These are phyloP conservation scores for Myathropa florea DNA, from an alignment of 2,888 invertebrate genomes.

Conservation along the genomic window DNA sequence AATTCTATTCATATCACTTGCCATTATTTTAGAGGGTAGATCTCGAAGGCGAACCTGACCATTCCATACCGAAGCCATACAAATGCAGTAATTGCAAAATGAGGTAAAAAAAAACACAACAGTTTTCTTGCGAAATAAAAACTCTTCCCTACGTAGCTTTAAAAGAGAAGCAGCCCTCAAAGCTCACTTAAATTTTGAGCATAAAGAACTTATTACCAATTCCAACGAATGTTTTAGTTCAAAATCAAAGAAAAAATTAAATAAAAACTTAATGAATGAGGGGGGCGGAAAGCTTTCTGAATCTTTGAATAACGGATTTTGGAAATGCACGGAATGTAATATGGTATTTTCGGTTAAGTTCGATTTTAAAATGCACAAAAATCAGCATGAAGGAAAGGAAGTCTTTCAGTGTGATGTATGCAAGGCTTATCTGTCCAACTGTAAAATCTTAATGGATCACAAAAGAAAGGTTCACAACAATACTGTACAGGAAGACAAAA, in stretches of 20 bases:
- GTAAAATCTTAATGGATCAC: conserved; percentile 25
- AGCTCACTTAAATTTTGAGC: conserved; percentile 1
- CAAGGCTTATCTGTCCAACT: conserved; percentile 7
- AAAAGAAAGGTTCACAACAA: conserved; percentile 17
- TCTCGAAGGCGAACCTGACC: background rate
- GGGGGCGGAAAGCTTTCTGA: background rate
- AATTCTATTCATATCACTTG: background rate
- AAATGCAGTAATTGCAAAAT: conserved; percentile 24
- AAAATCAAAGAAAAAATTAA: background rate
- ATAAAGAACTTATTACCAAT: background rate
- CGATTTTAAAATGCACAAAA: conserved; percentile 41
- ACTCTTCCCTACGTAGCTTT: conserved; percentile 7
- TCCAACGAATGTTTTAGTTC: background rate
- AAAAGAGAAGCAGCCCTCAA: conserved; percentile 38
- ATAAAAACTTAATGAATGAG: background rate
- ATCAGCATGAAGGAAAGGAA: conserved; percentile 16
- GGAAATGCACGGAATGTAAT: conserved; percentile 40
- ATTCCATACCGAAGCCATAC: background rate
- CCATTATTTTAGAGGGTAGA: background rate
- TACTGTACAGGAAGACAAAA: background rate
- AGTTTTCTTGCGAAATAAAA: background rate
- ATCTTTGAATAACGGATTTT: background rate
- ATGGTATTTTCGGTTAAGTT: conserved; percentile 16
- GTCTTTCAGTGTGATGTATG: conserved; percentile 46
- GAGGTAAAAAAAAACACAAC: conserved; percentile 22